Conservation (phyloP, 2,113 vertebrate genomes). For the Oreochromis niloticus region DNA sequence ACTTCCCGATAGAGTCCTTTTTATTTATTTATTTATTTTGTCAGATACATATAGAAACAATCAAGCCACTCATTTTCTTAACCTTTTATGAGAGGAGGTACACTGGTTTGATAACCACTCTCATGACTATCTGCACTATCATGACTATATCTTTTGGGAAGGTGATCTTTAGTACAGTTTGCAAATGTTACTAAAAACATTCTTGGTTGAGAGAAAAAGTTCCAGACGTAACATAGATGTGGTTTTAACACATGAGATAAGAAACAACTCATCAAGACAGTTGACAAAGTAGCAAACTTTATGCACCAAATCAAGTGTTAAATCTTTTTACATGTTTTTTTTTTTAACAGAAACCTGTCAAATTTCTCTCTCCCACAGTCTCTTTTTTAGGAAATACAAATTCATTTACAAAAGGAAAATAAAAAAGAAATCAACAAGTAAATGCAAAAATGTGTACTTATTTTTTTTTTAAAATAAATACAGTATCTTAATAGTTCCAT, state of each 20-base stretch:
- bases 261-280: not conserved
- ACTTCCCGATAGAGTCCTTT: no score
- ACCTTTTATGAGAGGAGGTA: no score
- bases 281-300: not conserved
- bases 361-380: not conserved
- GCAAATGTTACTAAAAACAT: no score
- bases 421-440: not conserved
- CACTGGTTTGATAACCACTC: no score
- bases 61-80: no score
- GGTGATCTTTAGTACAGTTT: fast-evolving
- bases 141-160: no score
- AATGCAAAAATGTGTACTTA: not conserved
- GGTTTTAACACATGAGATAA: not conserved
- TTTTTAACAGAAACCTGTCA: not conserved
- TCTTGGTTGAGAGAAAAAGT: no score
- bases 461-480: not conserved
- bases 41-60: no score
- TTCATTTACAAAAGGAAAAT: not conserved
- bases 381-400: not conserved
- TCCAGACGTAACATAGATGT: no score
- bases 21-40: no score
- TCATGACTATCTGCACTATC: no score
- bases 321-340: not conserved
- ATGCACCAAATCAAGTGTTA: not conserved
- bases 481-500: not conserved